A percentile compares a stretch with the other conserved stretches of the same genome.
Conservation (phyloP, 2,113 vertebrate species). For the Pituophis catenifer region DNA sequence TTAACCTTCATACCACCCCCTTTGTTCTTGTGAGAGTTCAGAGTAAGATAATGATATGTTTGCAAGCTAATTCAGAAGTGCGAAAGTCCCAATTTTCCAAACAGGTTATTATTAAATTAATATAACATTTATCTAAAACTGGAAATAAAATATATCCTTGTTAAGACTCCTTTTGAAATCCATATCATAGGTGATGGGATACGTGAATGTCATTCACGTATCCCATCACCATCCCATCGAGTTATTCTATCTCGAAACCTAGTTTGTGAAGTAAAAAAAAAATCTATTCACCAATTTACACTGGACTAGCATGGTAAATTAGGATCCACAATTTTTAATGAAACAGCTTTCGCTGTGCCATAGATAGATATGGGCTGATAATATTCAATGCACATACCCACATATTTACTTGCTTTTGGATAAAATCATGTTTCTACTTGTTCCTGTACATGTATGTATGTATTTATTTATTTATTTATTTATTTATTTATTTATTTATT, state of each 20-base stretch:
- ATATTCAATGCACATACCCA: not conserved
- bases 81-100: not conserved
- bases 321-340: not conserved
- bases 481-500: no score
- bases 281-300: not conserved
- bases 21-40: not conserved
- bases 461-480: not conserved
- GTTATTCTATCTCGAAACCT: not conserved
- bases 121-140: not conserved
- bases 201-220: not conserved
- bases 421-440: not conserved
- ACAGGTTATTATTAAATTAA: not conserved
- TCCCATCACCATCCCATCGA: no score
- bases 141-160: not conserved
- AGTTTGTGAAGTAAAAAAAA: not conserved
- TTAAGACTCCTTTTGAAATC: not conserved
- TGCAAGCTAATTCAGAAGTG: not conserved
- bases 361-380: not conserved
- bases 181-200: not conserved
- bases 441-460: not conserved
- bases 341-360: not conserved
- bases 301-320: not conserved
- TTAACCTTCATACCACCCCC: not conserved
- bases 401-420: not conserved
- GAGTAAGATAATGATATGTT: not conserved